Conservation (phyloP, 2,113 vertebrate species). For the Chrysochloris asiatica region DNA sequence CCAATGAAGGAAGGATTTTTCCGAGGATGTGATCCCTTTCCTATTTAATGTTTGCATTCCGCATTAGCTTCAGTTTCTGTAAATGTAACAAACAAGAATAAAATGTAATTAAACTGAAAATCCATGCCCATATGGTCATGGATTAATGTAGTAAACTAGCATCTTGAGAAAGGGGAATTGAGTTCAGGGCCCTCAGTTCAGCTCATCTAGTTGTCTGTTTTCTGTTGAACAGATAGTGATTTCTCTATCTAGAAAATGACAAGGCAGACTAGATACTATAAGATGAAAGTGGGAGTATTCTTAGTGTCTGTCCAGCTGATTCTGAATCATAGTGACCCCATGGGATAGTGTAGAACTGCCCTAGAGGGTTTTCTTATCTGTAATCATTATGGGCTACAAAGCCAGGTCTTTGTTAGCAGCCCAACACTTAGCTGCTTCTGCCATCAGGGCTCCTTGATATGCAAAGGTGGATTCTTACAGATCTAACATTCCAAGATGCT, state of each 20-base stretch:
- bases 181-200: neutral
- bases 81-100: slow-evolving; percentile 41
- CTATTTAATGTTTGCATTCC: slow-evolving; percentile 31
- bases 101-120: neutral
- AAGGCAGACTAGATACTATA: neutral
- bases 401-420: neutral
- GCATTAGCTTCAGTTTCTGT: slow-evolving; percentile 7
- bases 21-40: neutral
- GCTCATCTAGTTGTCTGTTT: neutral
- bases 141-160: neutral
- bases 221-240: neutral
- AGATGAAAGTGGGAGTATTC: neutral
- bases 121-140: neutral
- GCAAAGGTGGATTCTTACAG: neutral
- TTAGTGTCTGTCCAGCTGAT: neutral
- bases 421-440: no score
- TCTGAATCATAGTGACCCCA: neutral
- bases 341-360: neutral
- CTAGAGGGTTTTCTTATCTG: neutral
- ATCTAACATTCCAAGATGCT: neutral
- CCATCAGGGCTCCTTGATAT: neutral
- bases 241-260: slow-evolving; percentile 20
- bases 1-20: slow-evolving; percentile 18
- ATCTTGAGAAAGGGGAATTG: neutral
- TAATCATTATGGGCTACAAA: neutral